phyloP scores from a whole-genome alignment of 2,113 vertebrate species.

The Sphaerodactylus townsendi region DNA sequence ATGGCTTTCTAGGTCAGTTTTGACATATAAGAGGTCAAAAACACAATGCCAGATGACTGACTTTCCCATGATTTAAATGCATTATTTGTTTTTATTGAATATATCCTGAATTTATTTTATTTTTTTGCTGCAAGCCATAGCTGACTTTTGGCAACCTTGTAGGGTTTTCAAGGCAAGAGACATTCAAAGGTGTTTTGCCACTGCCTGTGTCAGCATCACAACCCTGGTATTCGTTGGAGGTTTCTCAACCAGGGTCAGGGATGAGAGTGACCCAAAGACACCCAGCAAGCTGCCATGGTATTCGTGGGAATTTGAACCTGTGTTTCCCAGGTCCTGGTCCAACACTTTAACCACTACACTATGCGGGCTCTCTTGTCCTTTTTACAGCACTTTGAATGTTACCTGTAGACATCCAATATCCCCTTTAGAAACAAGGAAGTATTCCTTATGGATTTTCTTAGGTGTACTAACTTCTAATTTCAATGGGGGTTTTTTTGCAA shows the following conservation, averaged over 20 bases:
- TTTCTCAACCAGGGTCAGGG: too few relatives aligned
- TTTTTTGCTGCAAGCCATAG: too few relatives aligned
- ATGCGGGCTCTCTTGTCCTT: not conserved
- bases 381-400: not conserved
- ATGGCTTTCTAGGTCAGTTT: not conserved
- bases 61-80: not conserved
- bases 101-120: not conserved
- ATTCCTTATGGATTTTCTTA: not conserved
- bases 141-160: too few relatives aligned
- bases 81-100: not conserved
- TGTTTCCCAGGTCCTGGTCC: too few relatives aligned
- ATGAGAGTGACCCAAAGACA: too few relatives aligned
- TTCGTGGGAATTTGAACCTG: too few relatives aligned
- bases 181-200: too few relatives aligned
- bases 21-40: not conserved
- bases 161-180: too few relatives aligned
- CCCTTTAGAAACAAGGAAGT: not conserved
- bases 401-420: not conserved
- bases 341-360: too few relatives aligned
- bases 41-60: not conserved
- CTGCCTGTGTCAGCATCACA: too few relatives aligned
- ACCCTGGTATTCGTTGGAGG: too few relatives aligned
- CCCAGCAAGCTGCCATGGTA: too few relatives aligned
- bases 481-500: not conserved
- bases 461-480: not conserved